Base-by-base conservation (phyloP, 2,888 invertebrate genomes). In the Phragmatobia fuliginosa region DNA sequence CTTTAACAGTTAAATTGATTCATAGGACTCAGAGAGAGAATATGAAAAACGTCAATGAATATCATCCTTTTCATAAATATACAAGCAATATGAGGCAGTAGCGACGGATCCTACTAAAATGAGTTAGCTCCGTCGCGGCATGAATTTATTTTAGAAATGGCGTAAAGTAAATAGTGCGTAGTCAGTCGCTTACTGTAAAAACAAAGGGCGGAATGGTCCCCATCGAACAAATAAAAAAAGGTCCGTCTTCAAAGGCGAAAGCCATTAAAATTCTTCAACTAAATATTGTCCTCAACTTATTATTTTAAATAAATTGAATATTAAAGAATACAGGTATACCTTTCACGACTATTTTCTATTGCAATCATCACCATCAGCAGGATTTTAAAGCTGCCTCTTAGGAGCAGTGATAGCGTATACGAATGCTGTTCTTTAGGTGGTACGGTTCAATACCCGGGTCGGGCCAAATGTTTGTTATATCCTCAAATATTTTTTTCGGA, bases 101-200 rank as follows among this genome's bases (percentile, higher is more conserved):
- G 33, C 10, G 16, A 14, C 21, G 25, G 11, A 16, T 33, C 14
- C 10, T 38, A 7, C 38, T 31, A 38, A 32, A 36, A 16, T 31
- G 31, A 21, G n/a, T 28, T 41, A 18, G 11, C 25, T 41, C 31
- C 33, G 62, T 33, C 7, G 61, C 62, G 45, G 64, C 41, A 52
- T 67, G 63, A 76, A 77, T 83, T 77, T 86, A 87, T 88, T 87
- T 87, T 83, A 83, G 81, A 84, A 84, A 83, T 81, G 69, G 75
- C 78, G 78, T 82, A 84, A 87, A 85, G 82, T 84, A 87, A 89
- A 89, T 87, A 88, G 67, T 76, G 77, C 70, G 76, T 76, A 81
- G 81, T 83, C 84, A 78, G 82, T 81, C 82, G 83, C 85, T 84
- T 83, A 86, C 88, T 88, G 88, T 83, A 85, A 89, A 86, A 89